phyloP scores from a whole-genome alignment of 2,888 invertebrate genomes.

The Anagyrus pseudococci region DNA sequence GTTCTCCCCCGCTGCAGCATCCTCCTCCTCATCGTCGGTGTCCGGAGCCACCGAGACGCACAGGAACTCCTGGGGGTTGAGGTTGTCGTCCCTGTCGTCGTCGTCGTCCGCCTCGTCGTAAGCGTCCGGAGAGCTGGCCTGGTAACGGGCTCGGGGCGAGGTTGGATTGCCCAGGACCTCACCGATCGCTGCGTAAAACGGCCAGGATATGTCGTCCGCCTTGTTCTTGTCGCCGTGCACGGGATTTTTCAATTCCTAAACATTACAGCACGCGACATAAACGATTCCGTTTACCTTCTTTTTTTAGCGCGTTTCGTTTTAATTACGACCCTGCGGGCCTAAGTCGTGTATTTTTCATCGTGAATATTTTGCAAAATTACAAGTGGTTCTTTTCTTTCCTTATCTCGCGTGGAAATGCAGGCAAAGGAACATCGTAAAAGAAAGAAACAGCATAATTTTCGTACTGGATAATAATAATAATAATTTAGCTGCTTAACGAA shows the following conservation, averaged over 20 bases:
- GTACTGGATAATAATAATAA: too few relatives aligned
- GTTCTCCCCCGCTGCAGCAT: neutral
- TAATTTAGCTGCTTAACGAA: too few relatives aligned
- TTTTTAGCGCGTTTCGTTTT: too few relatives aligned
- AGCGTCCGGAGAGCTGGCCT: conserved; percentile 8
- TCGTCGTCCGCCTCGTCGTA: conserved; percentile 37
- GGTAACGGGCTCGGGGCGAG: neutral
- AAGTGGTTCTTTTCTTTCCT: too few relatives aligned
- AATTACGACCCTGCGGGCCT: too few relatives aligned
- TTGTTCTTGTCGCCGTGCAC: conserved; percentile 55
- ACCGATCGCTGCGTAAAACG: conserved; percentile 54
- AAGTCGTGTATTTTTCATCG: too few relatives aligned
- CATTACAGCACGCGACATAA: too few relatives aligned
- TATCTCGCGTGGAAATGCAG: too few relatives aligned
- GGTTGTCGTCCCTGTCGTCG: conserved; percentile 42
- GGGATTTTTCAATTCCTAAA: conserved; percentile 55
- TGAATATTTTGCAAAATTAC: too few relatives aligned
- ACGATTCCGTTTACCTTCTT: too few relatives aligned
- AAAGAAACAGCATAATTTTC: too few relatives aligned
- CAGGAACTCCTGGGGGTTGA: conserved; percentile 53
- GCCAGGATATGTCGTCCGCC: conserved; percentile 55
- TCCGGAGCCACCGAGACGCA: conserved; percentile 46
- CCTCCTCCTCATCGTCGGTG: conserved; percentile 18
- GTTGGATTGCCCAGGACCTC: conserved; percentile 46
- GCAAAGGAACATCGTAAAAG: too few relatives aligned